Evolutionary conservation across 2,113 vertebrate species (phyloP).

Genomic region (Ptilonorhynchus violaceus): DNA sequence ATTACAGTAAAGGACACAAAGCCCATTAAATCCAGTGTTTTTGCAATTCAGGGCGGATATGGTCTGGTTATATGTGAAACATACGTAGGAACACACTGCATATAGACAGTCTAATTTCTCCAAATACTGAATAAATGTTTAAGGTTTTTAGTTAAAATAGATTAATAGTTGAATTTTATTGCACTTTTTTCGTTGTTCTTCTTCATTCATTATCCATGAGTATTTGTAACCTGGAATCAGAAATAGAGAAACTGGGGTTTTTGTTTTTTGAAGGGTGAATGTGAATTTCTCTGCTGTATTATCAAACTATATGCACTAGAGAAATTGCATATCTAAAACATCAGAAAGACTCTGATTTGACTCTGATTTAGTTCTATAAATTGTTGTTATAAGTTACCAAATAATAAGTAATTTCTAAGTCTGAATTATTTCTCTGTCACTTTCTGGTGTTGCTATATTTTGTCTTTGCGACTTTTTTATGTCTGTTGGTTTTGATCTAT

Average conservation of each 20-base stretch:
- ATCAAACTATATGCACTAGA: not conserved
- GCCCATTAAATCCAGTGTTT: not conserved
- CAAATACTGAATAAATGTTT: not conserved
- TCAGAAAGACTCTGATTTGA: constrained; percentile 8
- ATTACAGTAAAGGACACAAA: not conserved
- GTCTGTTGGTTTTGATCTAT: constrained; percentile 63
- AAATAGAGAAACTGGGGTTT: not conserved
- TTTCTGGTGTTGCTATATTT: constrained; percentile 49
- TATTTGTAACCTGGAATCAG: constrained; percentile 11
- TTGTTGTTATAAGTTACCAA: constrained; percentile 33
- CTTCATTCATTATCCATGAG: constrained; percentile 38
- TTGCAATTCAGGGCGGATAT: not conserved
- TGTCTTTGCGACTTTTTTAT: constrained; percentile 64
- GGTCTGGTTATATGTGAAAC: not conserved
- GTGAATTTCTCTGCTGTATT: not conserved
- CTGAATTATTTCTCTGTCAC: constrained; percentile 55
- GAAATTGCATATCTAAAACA: not conserved
- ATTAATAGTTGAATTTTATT: constrained; percentile 2
- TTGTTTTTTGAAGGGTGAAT: not conserved
- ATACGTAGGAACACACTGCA: not conserved
- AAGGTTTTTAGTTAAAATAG: not conserved
- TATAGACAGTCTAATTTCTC: not conserved
- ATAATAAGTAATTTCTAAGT: constrained; percentile 42
- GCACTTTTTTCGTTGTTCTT: not conserved
- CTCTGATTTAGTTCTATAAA: constrained; percentile 57